Percentiles rank a stretch among this genome's conserved stretches.
Conservation (phyloP, 2,888 invertebrate genomes). For the Clunio marinus region DNA sequence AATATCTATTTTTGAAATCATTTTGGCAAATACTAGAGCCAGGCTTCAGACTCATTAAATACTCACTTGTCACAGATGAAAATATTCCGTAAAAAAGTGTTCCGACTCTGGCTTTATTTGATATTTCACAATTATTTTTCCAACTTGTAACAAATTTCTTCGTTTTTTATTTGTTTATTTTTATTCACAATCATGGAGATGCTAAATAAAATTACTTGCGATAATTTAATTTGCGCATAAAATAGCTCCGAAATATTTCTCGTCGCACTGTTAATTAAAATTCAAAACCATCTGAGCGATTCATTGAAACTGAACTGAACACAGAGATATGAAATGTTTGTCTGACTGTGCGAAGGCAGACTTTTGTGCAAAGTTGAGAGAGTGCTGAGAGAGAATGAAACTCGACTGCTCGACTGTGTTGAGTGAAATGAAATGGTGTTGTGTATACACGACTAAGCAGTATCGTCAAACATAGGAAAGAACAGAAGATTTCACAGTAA, state of each 20-base stretch:
- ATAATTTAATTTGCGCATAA: conserved; percentile 11
- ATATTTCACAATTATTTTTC: too few species aligned
- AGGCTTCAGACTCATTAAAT: neutral
- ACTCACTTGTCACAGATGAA: conserved; percentile 9
- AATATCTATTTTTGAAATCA: neutral
- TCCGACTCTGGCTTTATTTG: too few species aligned
- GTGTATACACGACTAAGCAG: conserved; percentile 4
- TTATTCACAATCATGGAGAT: too few species aligned
- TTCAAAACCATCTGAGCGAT: conserved; percentile 31
- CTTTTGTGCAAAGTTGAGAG: neutral
- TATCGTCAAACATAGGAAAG: too few species aligned
- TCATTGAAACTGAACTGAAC: conserved; percentile 27
- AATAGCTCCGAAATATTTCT: neutral
- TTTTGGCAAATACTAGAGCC: neutral
- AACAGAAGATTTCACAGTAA: too few species aligned
- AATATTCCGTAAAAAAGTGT: too few species aligned
- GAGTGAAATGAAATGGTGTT: neutral
- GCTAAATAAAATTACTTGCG: too few species aligned
- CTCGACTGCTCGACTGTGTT: neutral
- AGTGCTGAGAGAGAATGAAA: conserved; percentile 10
- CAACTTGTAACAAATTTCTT: too few species aligned
- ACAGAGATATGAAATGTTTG: conserved; percentile 12
- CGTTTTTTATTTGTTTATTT: too few species aligned
- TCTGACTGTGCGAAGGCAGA: conserved; percentile 6
- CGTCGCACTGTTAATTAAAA: conserved; percentile 28